Base-by-base conservation (phyloP, 2,888 invertebrate genomes). In the Pristionchus arcanus region DNA sequence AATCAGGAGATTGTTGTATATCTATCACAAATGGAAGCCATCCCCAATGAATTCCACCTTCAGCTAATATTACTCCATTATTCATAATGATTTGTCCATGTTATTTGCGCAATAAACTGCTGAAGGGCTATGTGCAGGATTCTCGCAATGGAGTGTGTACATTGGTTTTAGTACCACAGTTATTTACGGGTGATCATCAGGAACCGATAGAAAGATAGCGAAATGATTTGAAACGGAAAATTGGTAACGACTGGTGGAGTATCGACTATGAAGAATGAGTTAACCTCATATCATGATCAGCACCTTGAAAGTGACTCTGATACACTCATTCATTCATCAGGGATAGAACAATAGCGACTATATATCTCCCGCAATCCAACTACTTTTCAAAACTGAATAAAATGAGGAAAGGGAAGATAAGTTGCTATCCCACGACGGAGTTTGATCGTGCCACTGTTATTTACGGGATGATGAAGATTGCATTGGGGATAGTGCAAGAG, bases 81-180 rank as follows among this genome's bases (percentile, higher is more conserved):
- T 68, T 19, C 28, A 68, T 68, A 31, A 15, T 68, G 25, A 59
- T 13, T 59, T 19, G 59, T 59, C 59, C 25, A 59, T 59, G 19
- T 63, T 21, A 63, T 21, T 37, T 37, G n/a, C 63, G 25, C n/a
- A 74, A 74, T 74, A 74, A 74, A 74, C 74, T 37, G 21, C 25
- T 74, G 74, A 74, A 37, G 37, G 37, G 37, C 9, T 37, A 74
- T n/a, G 19, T 15, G 37, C 21, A 31, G 31, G 13, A 7, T 34
- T 68, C 1, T 37, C 74, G 37, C 34, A 74, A 19, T 34, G 28
- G 13, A 71, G 11, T 66, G 11, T 66, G 71, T 2, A n/a, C 74
- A 74, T 74, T 74, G 74, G 74, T 74, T 37, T 37, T 16, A 31
- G 37, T 74, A 3, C 74, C 74, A 74, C 74, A 74, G 19, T 74